Percentiles rank a stretch among this genome's conserved stretches.
Evolutionary conservation across 2,113 vertebrate species (phyloP).

Genomic region (Dolichotis patagonum): DNA sequence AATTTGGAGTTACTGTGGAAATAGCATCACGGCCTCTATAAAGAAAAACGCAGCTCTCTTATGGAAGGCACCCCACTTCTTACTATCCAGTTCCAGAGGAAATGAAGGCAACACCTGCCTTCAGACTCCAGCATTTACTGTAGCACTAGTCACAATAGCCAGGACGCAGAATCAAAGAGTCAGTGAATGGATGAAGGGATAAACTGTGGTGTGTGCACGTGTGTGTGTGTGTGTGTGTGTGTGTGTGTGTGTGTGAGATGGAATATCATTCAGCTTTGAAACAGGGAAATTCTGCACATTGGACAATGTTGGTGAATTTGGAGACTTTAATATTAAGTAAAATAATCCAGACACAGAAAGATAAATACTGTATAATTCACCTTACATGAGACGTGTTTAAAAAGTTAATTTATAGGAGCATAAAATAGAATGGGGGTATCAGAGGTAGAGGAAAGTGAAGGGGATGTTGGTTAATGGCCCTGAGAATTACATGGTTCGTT

Average conservation of each 20-base stretch:
- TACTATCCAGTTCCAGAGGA: background rate
- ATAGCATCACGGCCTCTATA: background rate
- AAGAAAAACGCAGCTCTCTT: too few species aligned
- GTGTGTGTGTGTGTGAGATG: too few species aligned
- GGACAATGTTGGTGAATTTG: background rate
- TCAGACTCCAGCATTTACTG: rapidly evolving
- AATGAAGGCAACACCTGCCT: background rate
- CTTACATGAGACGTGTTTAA: background rate
- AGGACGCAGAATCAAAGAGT: background rate
- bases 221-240: too few species aligned
- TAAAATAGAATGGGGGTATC: background rate
- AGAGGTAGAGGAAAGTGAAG: too few species aligned
- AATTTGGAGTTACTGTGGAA: background rate
- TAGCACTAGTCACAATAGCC: background rate
- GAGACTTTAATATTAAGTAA: background rate
- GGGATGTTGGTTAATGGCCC: background rate
- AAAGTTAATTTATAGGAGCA: background rate
- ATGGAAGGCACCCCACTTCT: background rate
- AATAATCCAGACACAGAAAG: background rate
- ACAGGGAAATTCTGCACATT: background rate
- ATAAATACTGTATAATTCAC: background rate
- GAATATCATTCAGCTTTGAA: background rate
- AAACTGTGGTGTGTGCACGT: background rate
- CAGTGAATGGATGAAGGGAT: background rate
- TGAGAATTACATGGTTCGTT: background rate